A percentile compares a stretch with the other conserved stretches of the same genome.
These are phyloP conservation scores for Phataginus tetradactyla DNA, from an alignment of 2,797 vertebrate genomes.

Conservation along the genomic window DNA sequence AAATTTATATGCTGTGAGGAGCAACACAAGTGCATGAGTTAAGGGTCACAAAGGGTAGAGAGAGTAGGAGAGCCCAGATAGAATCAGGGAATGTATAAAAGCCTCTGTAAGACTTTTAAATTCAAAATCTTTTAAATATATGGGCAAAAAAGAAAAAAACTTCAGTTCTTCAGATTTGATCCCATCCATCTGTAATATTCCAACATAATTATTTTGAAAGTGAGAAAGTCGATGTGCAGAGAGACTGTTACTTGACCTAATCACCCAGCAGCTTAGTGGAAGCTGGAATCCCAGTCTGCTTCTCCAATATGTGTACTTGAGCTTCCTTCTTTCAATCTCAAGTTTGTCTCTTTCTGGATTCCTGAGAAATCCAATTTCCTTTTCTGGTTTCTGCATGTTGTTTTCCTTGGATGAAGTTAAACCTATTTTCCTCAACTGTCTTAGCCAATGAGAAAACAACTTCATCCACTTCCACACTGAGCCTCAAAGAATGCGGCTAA, in stretches of 20 bases:
- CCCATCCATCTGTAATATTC: not conserved
- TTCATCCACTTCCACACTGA: not conserved
- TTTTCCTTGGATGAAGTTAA: slow-evolving; percentile 29
- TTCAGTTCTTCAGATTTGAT: not conserved
- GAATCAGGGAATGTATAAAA: not conserved
- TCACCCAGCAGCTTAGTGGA: not conserved
- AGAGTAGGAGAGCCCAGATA: rapidly evolving
- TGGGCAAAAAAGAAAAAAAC: not conserved
- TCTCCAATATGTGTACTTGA: not conserved
- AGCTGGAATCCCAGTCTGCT: not conserved
- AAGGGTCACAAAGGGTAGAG: not conserved
- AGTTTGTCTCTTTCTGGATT: not conserved
- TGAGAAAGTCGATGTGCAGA: not conserved
- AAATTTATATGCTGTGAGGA: not conserved
- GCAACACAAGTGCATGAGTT: not conserved
- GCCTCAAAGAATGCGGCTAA: not conserved
- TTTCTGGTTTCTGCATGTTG: slow-evolving; percentile 24
- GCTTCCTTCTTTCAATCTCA: not conserved
- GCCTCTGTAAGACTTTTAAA: not conserved
- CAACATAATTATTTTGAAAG: not conserved
- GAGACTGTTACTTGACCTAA: not conserved
- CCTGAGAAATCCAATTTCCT: slow-evolving; percentile 39
- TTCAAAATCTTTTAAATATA: not conserved
- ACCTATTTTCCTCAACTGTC: not conserved
- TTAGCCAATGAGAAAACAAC: not conserved